A percentile compares a stretch with the other conserved stretches of the same genome.
Evolutionary conservation across 2,113 vertebrate species (phyloP).

Genomic region (Prochilodus magdalenae): DNA sequence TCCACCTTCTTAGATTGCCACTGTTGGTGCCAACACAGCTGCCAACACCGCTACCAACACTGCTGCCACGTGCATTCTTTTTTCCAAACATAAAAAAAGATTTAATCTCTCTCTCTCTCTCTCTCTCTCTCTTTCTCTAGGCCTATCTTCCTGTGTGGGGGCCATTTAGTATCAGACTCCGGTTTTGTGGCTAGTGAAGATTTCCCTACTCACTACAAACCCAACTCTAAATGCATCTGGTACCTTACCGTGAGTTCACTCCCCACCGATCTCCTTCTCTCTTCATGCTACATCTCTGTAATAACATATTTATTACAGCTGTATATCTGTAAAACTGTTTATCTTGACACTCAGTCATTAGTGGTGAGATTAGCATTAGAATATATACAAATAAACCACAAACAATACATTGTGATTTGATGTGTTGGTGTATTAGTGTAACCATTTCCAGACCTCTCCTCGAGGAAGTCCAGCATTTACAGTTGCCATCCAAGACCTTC

Average conservation of each 20-base stretch:
- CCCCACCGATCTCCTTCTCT: background rate
- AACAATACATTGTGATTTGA: too few species aligned
- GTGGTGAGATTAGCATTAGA: too few species aligned
- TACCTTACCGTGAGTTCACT: constrained; percentile 86
- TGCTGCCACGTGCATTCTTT: background rate
- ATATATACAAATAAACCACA: too few species aligned
- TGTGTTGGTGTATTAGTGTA: too few species aligned
- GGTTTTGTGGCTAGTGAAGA: constrained; percentile 88
- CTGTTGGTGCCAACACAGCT: constrained; percentile 8
- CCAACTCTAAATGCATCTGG: constrained; percentile 86
- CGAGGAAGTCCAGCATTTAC: too few species aligned
- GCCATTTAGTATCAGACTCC: constrained; percentile 82
- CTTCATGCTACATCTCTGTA: background rate
- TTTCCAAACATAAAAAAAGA: background rate
- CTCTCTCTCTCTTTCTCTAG: constrained; percentile 56
- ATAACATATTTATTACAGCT: background rate
- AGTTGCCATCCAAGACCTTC: too few species aligned
- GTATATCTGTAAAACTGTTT: too few species aligned
- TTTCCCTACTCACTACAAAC: constrained; percentile 86
- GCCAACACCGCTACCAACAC: constrained; percentile 4
- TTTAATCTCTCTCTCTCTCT: background rate
- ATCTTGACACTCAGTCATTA: too few species aligned
- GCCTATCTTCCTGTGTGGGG: constrained; percentile 87
- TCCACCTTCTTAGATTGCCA: constrained; percentile 11
- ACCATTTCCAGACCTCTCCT: too few species aligned